phyloP scores from a whole-genome alignment of 2,888 invertebrate species.

The Heliconius ethilla region DNA sequence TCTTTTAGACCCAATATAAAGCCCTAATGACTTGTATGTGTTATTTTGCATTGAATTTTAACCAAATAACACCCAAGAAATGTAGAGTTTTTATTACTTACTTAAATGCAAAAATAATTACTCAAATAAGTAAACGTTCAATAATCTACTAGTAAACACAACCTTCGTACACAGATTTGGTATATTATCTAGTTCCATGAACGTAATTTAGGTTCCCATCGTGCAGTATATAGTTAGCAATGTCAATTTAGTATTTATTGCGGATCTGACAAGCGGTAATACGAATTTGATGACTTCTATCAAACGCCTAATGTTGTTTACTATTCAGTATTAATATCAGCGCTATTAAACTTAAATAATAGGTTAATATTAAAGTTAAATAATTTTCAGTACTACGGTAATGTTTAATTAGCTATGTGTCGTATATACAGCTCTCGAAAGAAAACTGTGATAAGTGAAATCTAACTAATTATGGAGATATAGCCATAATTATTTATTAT shows the following conservation, averaged over 20 bases:
- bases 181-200: constrained; percentile 6
- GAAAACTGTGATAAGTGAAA: constrained; percentile 7
- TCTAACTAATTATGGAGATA: neutral
- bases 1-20: no score
- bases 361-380: constrained; percentile 9
- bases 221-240: constrained; percentile 30
- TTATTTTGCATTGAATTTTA: no score
- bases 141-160: neutral
- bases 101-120: neutral
- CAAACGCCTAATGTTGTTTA: constrained; percentile 33
- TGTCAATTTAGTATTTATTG: constrained; percentile 34
- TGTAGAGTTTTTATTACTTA: neutral
- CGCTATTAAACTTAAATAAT: constrained; percentile 23
- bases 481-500: neutral
- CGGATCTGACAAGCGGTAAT: constrained; percentile 46
- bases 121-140: neutral
- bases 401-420: constrained; percentile 6
- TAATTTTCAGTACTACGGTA: constrained; percentile 18
- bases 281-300: constrained; percentile 54
- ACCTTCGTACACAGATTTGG: constrained; percentile 6
- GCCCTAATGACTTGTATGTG: no score
- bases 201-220: constrained; percentile 33
- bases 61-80: no score
- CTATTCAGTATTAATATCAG: constrained; percentile 28
- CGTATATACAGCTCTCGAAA: constrained; percentile 6